These are phyloP conservation scores for Galeopterus variegatus DNA, from an alignment of 2,113 vertebrate genomes.

Conservation along the genomic window DNA sequence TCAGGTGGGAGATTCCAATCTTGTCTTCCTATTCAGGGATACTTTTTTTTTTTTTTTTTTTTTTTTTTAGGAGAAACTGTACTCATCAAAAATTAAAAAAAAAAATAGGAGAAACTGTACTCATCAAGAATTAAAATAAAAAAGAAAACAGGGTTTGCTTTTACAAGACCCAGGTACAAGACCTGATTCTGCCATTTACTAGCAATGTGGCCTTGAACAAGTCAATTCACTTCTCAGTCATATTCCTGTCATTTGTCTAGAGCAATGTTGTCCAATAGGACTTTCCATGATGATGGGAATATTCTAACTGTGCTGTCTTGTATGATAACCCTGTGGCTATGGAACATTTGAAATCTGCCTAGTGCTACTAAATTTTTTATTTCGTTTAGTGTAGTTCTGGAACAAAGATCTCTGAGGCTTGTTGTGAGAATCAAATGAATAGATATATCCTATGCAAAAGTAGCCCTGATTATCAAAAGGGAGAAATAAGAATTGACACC, in stretches of 20 bases:
- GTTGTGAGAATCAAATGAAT: background rate
- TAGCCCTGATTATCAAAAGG: background rate
- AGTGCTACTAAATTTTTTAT: background rate
- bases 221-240: background rate
- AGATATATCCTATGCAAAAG: background rate
- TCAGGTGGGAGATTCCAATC: background rate
- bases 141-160: background rate
- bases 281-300: background rate
- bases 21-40: background rate
- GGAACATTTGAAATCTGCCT: background rate
- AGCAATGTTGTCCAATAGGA: background rate
- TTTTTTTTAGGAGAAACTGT: background rate
- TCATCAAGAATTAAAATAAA: background rate
- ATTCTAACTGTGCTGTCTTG: fast-evolving
- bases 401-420: background rate
- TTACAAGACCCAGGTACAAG: background rate
- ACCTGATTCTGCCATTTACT: background rate
- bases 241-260: background rate
- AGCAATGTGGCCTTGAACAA: background rate
- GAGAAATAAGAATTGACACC: background rate
- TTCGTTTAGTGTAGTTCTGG: background rate
- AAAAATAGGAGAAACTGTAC: background rate
- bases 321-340: background rate
- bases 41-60: too few relatives aligned
- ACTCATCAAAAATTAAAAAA: background rate